Percentiles rank a stretch among this genome's conserved stretches.
Evolutionary conservation across 2,113 vertebrate genomes (phyloP).

Genomic region (Cercocebus atys): DNA sequence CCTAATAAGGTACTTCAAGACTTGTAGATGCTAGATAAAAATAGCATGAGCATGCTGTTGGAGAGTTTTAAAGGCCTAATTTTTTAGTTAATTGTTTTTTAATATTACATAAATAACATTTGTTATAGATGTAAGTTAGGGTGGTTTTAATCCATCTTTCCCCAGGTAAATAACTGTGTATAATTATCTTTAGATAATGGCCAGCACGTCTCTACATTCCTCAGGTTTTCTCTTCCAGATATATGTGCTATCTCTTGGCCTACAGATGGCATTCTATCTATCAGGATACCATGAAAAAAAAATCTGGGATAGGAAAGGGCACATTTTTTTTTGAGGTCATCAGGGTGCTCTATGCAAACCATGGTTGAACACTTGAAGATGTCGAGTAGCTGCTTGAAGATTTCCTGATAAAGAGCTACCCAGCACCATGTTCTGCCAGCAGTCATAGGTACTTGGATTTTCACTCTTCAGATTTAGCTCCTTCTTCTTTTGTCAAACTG

Average conservation of each 20-base stretch:
- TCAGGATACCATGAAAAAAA: background rate
- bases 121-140: background rate
- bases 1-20: background rate
- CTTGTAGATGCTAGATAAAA: background rate
- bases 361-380: background rate
- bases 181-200: background rate
- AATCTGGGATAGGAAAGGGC: background rate
- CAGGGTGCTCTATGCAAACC: background rate
- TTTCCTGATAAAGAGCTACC: background rate
- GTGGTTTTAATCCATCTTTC: background rate
- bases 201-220: background rate
- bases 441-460: background rate
- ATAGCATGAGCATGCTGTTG: background rate
- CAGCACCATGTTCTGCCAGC: background rate
- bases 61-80: background rate
- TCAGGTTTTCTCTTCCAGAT: background rate
- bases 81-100: background rate
- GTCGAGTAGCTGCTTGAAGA: background rate
- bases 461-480: background rate
- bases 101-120: background rate
- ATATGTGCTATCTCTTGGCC: background rate
- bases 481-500: background rate
- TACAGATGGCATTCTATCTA: background rate
- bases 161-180: background rate
- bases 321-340: background rate